Evolutionary conservation across 2,113 vertebrate species (phyloP).

Genomic region (Cygnus buccinator): DNA sequence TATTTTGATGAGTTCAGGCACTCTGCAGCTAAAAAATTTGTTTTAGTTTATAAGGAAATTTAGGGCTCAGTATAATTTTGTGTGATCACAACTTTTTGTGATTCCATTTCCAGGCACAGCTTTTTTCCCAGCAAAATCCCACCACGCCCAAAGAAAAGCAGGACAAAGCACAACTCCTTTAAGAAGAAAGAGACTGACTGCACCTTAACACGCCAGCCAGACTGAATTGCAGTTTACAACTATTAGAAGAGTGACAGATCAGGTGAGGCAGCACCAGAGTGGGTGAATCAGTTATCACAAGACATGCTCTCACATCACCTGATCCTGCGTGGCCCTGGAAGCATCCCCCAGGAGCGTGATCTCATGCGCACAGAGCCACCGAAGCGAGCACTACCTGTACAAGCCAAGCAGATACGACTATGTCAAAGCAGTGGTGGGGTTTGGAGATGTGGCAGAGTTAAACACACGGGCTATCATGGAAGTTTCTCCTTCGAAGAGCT

Average conservation of each 20-base stretch:
- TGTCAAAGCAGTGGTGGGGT: slow-evolving; percentile 12
- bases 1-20: slow-evolving; percentile 18
- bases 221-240: neutral
- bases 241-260: neutral
- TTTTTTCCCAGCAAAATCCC: neutral
- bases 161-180: neutral
- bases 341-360: neutral
- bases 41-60: neutral
- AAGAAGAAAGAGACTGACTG: neutral
- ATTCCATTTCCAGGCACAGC: neutral
- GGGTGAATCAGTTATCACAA: neutral
- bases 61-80: neutral
- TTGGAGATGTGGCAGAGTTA: neutral
- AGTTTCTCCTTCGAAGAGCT: neutral
- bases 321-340: slow-evolving; percentile 33
- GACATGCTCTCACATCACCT: neutral
- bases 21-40: neutral
- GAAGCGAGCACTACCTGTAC: neutral
- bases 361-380: neutral
- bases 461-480: neutral
- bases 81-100: accelerated
- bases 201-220: neutral
- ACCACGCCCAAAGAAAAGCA: accelerated
- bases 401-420: neutral
- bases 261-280: neutral